Evolutionary conservation across 2,888 invertebrate genomes (phyloP).

Genomic region (Acanthosoma haemorrhoidale): DNA sequence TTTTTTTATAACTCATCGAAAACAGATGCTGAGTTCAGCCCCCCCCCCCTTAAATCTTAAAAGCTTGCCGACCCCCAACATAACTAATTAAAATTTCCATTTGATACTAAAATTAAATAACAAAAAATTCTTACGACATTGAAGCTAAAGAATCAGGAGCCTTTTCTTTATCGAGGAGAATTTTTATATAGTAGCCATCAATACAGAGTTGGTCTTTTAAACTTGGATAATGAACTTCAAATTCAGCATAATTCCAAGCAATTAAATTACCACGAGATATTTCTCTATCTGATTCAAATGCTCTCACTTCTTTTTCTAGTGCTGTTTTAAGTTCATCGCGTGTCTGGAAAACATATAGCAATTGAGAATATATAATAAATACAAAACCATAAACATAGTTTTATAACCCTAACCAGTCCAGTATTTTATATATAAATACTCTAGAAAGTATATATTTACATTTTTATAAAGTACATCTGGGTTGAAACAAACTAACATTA

Average conservation of each 20-base stretch:
- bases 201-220: slow-evolving; percentile 95
- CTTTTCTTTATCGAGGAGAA: slow-evolving; percentile 86
- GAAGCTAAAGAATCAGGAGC: slow-evolving; percentile 79
- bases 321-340: slow-evolving; percentile 89
- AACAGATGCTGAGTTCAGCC: no score
- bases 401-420: no score
- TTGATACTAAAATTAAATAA: no score
- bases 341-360: slow-evolving; percentile 56
- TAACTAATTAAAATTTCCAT: no score
- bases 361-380: neutral
- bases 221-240: slow-evolving; percentile 90
- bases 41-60: no score
- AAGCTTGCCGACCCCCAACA: no score
- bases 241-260: slow-evolving; percentile 98
- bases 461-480: no score
- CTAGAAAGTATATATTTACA: no score
- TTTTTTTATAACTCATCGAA: no score
- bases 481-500: no score
- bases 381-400: neutral
- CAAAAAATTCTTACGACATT: slow-evolving; percentile 68
- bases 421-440: no score
- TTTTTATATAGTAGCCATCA: slow-evolving; percentile 93
- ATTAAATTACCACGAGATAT: slow-evolving; percentile 71
- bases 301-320: slow-evolving; percentile 86
- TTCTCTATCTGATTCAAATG: slow-evolving; percentile 85